Evolutionary conservation across 2,797 vertebrate genomes (phyloP).

Genomic region (Notolabrus celidotus): DNA sequence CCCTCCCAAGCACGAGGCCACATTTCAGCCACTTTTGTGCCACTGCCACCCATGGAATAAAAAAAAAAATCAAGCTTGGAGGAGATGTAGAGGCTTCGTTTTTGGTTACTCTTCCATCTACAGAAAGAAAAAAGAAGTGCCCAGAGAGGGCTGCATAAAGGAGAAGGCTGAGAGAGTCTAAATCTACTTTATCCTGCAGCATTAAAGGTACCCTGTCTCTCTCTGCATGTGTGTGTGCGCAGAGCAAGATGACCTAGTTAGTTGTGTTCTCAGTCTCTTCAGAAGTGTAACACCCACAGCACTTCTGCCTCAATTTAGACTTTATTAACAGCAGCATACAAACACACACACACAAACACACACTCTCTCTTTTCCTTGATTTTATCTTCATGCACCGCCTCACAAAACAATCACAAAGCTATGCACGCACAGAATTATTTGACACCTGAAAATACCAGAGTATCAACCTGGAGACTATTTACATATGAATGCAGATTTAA

Average conservation of each 20-base stretch:
- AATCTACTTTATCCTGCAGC: constrained; percentile 66
- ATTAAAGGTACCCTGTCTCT: constrained; percentile 57
- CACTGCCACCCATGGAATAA: constrained; percentile 25
- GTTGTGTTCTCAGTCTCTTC: constrained; percentile 62
- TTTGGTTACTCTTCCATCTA: constrained; percentile 32
- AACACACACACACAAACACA: constrained; percentile 4
- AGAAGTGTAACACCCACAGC: constrained; percentile 67
- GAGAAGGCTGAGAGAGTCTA: constrained; percentile 45
- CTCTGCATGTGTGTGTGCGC: constrained; percentile 7
- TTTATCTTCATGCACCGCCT: background rate
- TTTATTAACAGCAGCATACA: constrained; percentile 56
- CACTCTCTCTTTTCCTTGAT: background rate
- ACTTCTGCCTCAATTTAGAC: constrained; percentile 68
- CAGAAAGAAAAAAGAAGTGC: constrained; percentile 19
- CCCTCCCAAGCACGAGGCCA: constrained; percentile 43
- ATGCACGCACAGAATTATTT: constrained; percentile 12
- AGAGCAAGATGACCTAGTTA: constrained; percentile 69
- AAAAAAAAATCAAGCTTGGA: constrained; percentile 16
- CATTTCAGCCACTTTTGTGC: constrained; percentile 40
- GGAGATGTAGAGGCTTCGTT: constrained; percentile 38
- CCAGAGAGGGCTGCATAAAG: constrained; percentile 33
- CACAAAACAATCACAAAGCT: background rate
- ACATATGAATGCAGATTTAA: constrained; percentile 19
- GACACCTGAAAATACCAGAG: constrained; percentile 25
- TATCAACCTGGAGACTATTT: background rate